A percentile compares a stretch with the other conserved stretches of the same genome.
Conservation (phyloP, 2,797 vertebrate genomes). For the Threskiornis aethiopicus region DNA sequence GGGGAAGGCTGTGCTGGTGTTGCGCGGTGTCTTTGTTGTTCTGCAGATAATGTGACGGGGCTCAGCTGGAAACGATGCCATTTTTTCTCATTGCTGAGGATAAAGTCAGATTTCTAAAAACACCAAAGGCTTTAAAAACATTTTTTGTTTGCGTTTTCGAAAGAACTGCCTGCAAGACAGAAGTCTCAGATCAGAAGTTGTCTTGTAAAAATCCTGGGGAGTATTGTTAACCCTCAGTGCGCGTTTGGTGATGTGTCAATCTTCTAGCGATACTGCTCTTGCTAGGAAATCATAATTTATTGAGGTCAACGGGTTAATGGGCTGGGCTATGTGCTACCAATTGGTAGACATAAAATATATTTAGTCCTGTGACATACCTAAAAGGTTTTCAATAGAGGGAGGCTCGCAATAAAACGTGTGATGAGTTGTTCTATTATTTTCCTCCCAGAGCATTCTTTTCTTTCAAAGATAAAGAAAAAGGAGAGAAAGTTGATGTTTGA, state of each 20-base stretch:
- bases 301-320: constrained; percentile 31
- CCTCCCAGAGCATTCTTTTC: neutral
- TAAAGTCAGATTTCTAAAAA: constrained; percentile 26
- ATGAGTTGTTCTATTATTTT: neutral
- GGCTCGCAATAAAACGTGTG: neutral
- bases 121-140: constrained; percentile 32
- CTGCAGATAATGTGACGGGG: neutral
- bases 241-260: constrained; percentile 25
- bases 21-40: constrained; percentile 54
- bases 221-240: neutral
- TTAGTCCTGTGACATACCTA: constrained; percentile 51
- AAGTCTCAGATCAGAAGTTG: constrained; percentile 11
- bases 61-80: constrained; percentile 57
- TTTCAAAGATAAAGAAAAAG: neutral
- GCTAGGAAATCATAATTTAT: constrained; percentile 61
- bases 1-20: constrained; percentile 8
- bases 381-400: constrained; percentile 37
- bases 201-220: constrained; percentile 15
- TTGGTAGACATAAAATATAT: constrained; percentile 56
- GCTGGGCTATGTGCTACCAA: constrained; percentile 44
- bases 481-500: neutral
- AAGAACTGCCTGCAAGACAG: constrained; percentile 9
- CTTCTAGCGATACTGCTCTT: neutral
- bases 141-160: neutral
- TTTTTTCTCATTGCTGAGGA: constrained; percentile 3